Conservation (phyloP, 37 sponge, comb jelly and placozoan genomes). For the Geodia barretti region DNA sequence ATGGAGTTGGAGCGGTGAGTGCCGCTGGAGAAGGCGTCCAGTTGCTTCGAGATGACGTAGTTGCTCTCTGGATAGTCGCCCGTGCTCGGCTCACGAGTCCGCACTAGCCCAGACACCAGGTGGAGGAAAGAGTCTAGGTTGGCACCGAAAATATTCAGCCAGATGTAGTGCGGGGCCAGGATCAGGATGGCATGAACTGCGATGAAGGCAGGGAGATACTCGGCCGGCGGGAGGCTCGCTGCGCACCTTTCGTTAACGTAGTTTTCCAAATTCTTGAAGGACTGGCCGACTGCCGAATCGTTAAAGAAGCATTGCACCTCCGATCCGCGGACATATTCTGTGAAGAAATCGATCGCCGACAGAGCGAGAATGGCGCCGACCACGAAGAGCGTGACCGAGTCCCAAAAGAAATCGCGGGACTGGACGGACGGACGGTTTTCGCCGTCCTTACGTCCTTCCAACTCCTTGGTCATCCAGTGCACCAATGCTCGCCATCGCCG, state of each 20-base stretch:
- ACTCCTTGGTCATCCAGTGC: background rate
- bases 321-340: constrained; percentile 32
- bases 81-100: constrained; percentile 42
- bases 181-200: constrained; percentile 55
- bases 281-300: background rate
- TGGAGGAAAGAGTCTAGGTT: constrained; percentile 62
- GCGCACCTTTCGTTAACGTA: constrained; percentile 52
- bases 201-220: constrained; percentile 52
- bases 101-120: constrained; percentile 36
- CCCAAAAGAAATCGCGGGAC: constrained; percentile 47
- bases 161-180: constrained; percentile 56
- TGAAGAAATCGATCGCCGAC: constrained; percentile 12
- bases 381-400: constrained; percentile 33
- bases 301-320: constrained; percentile 9
- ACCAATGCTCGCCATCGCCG: no score
- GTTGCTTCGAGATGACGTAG: constrained; percentile 26
- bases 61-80: constrained; percentile 48
- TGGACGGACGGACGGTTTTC: background rate
- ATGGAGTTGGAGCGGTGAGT: constrained; percentile 46
- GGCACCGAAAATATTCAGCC: constrained; percentile 49
- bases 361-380: constrained; percentile 35
- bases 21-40: constrained; percentile 43
- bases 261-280: no score
- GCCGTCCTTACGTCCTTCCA: background rate
- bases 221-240: constrained; percentile 23